Percentiles rank a stretch among this genome's conserved stretches.
These are phyloP conservation scores for Limnodromus scolopaceus DNA, from an alignment of 2,797 vertebrate species.

Conservation along the genomic window DNA sequence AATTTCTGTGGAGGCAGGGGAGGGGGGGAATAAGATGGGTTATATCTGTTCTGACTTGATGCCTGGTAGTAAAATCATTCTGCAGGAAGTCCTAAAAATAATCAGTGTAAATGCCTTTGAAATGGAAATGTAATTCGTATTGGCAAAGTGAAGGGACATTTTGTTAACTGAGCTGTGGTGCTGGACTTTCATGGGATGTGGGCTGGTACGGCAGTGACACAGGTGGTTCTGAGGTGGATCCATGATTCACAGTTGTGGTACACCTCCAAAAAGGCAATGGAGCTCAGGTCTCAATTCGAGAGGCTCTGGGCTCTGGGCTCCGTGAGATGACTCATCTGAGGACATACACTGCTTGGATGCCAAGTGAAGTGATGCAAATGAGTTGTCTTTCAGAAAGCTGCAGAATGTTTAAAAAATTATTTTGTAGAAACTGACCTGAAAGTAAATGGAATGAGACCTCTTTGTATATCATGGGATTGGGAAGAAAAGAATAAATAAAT, in stretches of 20 bases:
- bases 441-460: not conserved
- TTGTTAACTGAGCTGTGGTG: not conserved
- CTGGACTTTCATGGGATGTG: not conserved
- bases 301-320: not conserved
- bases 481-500: not conserved
- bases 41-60: not conserved
- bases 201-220: not conserved
- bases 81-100: constrained; percentile 58
- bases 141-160: not conserved
- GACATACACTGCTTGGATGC: not conserved
- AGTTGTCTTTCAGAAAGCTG: not conserved
- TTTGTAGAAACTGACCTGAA: not conserved
- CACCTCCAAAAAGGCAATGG: not conserved
- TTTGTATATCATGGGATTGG: not conserved
- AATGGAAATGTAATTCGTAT: constrained; percentile 1
- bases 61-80: constrained; percentile 20
- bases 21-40: not conserved
- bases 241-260: not conserved
- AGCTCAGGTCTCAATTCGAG: not conserved
- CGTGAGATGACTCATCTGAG: not conserved
- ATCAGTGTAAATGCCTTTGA: not conserved
- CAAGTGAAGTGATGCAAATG: not conserved
- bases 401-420: not conserved
- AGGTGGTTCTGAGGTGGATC: not conserved
- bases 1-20: not conserved